Percentiles rank a stretch among this genome's conserved stretches.
phyloP scores from a whole-genome alignment of 1,140 invertebrate species.

The Drosophila sturtevanti region DNA sequence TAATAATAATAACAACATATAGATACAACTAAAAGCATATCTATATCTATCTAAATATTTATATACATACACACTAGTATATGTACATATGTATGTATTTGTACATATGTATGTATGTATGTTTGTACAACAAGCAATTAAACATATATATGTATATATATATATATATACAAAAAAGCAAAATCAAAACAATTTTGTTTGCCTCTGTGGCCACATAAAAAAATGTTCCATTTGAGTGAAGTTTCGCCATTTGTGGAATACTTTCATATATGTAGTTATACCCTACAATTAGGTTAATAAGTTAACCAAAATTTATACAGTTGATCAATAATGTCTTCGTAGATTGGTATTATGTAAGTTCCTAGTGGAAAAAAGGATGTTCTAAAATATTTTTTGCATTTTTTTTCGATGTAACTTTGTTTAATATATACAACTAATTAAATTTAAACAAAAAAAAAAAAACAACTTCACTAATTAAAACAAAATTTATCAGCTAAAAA shows the following conservation, averaged over 20 bases:
- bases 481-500: too few relatives aligned
- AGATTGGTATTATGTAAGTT: too few relatives aligned
- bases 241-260: constrained; percentile 32
- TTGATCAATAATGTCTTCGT: too few relatives aligned
- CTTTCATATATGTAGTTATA: constrained; percentile 42
- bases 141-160: too few relatives aligned
- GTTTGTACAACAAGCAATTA: constrained; percentile 50
- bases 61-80: constrained; percentile 27
- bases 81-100: constrained; percentile 28
- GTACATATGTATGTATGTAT: constrained; percentile 17
- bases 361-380: too few relatives aligned
- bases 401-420: too few relatives aligned
- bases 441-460: too few relatives aligned
- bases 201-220: constrained; percentile 38
- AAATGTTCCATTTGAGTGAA: constrained; percentile 55
- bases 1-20: constrained; percentile 47
- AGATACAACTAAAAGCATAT: constrained; percentile 14
- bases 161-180: constrained; percentile 41
- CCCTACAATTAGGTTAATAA: constrained; percentile 42
- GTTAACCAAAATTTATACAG: too few relatives aligned
- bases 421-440: too few relatives aligned
- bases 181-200: constrained; percentile 45
- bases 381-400: too few relatives aligned
- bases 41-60: too few relatives aligned
- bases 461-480: too few relatives aligned